Evolutionary conservation across 2,888 invertebrate species (phyloP).

Genomic region (Prosopocoilus inquinatus): DNA sequence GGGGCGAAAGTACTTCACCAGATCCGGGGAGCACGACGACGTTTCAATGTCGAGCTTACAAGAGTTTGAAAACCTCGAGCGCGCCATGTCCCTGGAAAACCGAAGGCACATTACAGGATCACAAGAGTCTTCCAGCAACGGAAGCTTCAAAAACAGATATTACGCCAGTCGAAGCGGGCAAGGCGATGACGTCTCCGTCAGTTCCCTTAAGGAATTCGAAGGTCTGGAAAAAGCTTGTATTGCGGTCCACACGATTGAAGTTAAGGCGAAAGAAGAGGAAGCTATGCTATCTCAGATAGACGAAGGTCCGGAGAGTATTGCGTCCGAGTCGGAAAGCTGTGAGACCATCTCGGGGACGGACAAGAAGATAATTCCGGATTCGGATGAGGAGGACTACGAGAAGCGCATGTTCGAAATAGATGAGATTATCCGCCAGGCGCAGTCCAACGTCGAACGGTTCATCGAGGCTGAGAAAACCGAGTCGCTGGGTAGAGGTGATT

Average conservation of each 20-base stretch:
- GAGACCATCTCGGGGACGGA: slow-evolving; percentile 63
- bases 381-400: slow-evolving; percentile 61
- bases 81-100: slow-evolving; percentile 77
- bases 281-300: slow-evolving; percentile 63
- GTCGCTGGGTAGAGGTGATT: slow-evolving; percentile 54
- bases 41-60: slow-evolving; percentile 89
- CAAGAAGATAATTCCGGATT: slow-evolving; percentile 59
- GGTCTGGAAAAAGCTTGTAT: slow-evolving; percentile 84
- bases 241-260: slow-evolving; percentile 79
- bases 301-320: slow-evolving; percentile 54
- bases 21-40: slow-evolving; percentile 86
- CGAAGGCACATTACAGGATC: slow-evolving; percentile 66
- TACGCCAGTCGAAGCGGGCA: slow-evolving; percentile 69
- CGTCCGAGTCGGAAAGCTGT: slow-evolving; percentile 59
- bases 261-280: slow-evolving; percentile 82
- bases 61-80: slow-evolving; percentile 91
- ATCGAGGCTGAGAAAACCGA: slow-evolving; percentile 60
- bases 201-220: slow-evolving; percentile 90
- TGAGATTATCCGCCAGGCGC: slow-evolving; percentile 66
- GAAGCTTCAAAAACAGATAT: slow-evolving; percentile 74
- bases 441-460: slow-evolving; percentile 64
- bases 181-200: slow-evolving; percentile 82
- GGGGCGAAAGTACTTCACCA: slow-evolving; percentile 78
- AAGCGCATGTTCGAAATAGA: slow-evolving; percentile 67
- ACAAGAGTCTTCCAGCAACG: slow-evolving; percentile 81